Evolutionary conservation across 2,797 vertebrate species (phyloP).

Genomic region (Corythornis leucogaster): DNA sequence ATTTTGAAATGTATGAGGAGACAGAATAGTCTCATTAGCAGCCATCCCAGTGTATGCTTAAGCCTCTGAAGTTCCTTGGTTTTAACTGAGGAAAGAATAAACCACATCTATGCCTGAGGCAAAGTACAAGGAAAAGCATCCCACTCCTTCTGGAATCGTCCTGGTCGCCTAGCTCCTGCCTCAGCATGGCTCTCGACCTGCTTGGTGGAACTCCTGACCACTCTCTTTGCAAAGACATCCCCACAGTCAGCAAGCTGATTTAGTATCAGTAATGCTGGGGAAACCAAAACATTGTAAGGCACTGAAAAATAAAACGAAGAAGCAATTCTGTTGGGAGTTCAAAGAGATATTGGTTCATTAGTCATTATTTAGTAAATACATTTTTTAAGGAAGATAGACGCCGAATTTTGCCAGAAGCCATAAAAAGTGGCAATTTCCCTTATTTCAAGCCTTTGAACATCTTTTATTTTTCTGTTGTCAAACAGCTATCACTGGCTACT

Average conservation of each 20-base stretch:
- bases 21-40: slow-evolving; percentile 39
- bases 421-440: not conserved
- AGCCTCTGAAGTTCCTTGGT: slow-evolving; percentile 2
- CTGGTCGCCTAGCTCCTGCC: accelerated
- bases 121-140: slow-evolving; percentile 12
- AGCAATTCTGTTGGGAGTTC: not conserved
- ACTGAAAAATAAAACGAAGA: slow-evolving; percentile 17
- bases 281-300: not conserved
- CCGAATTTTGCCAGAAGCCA: not conserved
- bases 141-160: not conserved
- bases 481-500: not conserved
- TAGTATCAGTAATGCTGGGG: not conserved
- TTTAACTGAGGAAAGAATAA: slow-evolving; percentile 4
- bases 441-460: not conserved
- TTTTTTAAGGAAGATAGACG: not conserved
- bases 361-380: not conserved
- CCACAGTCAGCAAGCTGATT: not conserved
- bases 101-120: not conserved
- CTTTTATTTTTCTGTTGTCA: not conserved
- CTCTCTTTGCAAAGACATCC: not conserved
- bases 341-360: not conserved
- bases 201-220: not conserved
- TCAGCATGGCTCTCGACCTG: accelerated
- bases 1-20: slow-evolving; percentile 25
- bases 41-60: not conserved